Conservation (phyloP, 2,888 invertebrate genomes). For the Ariolimax columbianus region DNA sequence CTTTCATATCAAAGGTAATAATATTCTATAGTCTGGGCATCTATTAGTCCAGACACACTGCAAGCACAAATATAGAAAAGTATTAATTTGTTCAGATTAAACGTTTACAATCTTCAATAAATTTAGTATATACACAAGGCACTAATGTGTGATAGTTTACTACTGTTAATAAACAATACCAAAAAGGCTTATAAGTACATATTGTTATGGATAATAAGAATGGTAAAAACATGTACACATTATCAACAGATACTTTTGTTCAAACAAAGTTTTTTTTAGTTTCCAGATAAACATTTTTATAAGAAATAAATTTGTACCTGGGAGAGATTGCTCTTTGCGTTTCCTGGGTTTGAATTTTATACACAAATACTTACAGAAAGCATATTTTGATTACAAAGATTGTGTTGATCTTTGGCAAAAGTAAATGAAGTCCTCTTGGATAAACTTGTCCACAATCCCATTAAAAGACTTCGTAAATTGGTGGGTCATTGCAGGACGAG, state of each 20-base stretch:
- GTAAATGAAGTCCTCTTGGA: neutral
- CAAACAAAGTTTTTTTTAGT: neutral
- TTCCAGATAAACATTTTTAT: neutral
- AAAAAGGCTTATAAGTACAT: neutral
- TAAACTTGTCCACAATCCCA: neutral
- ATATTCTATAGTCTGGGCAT: too few species aligned
- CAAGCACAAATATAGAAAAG: neutral
- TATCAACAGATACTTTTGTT: neutral
- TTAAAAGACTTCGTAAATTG: neutral
- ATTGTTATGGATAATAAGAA: neutral
- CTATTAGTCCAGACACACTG: too few species aligned
- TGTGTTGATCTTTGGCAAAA: neutral
- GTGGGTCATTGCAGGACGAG: neutral
- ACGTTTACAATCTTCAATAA: neutral
- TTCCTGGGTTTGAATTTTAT: neutral
- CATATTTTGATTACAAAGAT: neutral
- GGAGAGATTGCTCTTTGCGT: neutral
- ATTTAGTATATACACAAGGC: neutral
- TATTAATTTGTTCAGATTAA: neutral
- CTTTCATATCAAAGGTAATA: too few species aligned
- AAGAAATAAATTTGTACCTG: neutral
- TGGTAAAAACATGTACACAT: neutral
- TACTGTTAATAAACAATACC: neutral
- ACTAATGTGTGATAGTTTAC: neutral
- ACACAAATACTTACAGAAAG: neutral